Percentiles rank a stretch among this genome's conserved stretches.
These are phyloP conservation scores for Lampris megalopsis DNA, from an alignment of 2,113 vertebrate species.

Conservation along the genomic window DNA sequence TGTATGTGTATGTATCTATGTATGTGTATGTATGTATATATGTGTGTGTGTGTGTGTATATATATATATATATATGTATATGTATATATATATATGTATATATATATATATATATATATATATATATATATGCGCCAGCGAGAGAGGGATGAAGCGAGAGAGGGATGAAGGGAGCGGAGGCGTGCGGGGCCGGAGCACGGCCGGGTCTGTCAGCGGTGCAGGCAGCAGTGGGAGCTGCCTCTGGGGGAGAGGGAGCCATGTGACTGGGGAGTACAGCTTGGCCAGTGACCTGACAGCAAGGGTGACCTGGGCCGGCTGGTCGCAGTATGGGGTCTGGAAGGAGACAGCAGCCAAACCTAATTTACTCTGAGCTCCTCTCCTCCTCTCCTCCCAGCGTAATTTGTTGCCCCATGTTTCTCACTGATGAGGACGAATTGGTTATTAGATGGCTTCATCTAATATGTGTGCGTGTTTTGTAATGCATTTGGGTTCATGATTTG, in stretches of 20 bases:
- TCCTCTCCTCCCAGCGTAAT: slow-evolving; percentile 23
- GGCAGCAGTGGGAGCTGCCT: no score
- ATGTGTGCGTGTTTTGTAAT: slow-evolving; percentile 3
- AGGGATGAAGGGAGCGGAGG: not conserved
- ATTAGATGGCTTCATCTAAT: slow-evolving; percentile 4
- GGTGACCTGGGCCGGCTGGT: slow-evolving; percentile 28
- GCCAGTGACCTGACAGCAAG: slow-evolving; percentile 23
- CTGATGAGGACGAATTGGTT: slow-evolving; percentile 31
- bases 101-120: no score
- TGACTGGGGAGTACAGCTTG: slow-evolving; percentile 35
- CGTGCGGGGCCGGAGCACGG: not conserved
- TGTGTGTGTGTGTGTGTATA: no score
- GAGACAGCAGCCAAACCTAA: slow-evolving; percentile 37
- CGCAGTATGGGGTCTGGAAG: slow-evolving; percentile 2
- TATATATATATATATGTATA: no score
- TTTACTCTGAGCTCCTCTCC: slow-evolving; percentile 12
- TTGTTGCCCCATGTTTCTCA: slow-evolving; percentile 30
- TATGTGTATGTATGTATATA: no score
- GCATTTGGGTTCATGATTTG: not conserved
- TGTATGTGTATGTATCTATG: no score
- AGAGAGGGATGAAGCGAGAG: slow-evolving; percentile 12
- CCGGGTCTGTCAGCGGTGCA: not conserved
- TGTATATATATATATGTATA: no score
- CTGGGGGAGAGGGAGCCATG: slow-evolving; percentile 18
- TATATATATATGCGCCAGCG: no score